A percentile compares a stretch with the other conserved stretches of the same genome.
These are phyloP conservation scores for Osmerus mordax DNA, from an alignment of 2,113 vertebrate genomes.

Conservation along the genomic window DNA sequence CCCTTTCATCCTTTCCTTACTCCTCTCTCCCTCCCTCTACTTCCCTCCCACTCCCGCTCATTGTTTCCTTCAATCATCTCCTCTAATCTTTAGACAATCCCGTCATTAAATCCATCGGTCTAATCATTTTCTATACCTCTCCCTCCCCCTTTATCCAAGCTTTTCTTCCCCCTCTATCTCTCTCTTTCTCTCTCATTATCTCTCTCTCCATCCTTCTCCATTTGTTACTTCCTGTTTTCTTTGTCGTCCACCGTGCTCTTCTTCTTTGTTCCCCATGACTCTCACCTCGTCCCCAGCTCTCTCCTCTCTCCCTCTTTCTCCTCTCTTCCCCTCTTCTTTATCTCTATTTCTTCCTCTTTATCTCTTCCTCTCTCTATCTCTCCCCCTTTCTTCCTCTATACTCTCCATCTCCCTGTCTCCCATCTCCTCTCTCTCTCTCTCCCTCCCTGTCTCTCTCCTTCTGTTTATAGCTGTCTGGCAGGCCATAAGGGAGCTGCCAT, in stretches of 20 bases:
- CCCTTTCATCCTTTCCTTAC: no score
- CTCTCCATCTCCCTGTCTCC: no score
- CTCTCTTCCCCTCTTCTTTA: slow-evolving; percentile 4
- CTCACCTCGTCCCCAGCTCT: slow-evolving; percentile 1
- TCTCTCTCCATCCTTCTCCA: no score
- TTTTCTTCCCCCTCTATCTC: background rate
- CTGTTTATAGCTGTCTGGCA: slow-evolving; percentile 53
- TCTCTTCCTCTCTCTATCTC: no score
- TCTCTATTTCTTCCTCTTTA: no score
- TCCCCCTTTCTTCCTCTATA: no score
- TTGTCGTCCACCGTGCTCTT: background rate
- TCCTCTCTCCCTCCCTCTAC: no score
- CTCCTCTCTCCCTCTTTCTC: slow-evolving; percentile 15
- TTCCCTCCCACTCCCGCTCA: no score
- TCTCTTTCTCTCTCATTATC: background rate
- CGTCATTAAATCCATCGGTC: no score
- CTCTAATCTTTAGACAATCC: no score
- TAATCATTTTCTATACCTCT: no score
- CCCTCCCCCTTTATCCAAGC: background rate
- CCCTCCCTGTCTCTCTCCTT: slow-evolving; percentile 25
- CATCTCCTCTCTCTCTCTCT: background rate
- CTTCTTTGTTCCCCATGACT: background rate
- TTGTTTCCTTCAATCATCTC: no score
- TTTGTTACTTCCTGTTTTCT: background rate
- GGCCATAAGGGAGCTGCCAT: slow-evolving; percentile 57